phyloP scores from a whole-genome alignment of 2,888 invertebrate species.

The Lasioglossum calceatum region DNA sequence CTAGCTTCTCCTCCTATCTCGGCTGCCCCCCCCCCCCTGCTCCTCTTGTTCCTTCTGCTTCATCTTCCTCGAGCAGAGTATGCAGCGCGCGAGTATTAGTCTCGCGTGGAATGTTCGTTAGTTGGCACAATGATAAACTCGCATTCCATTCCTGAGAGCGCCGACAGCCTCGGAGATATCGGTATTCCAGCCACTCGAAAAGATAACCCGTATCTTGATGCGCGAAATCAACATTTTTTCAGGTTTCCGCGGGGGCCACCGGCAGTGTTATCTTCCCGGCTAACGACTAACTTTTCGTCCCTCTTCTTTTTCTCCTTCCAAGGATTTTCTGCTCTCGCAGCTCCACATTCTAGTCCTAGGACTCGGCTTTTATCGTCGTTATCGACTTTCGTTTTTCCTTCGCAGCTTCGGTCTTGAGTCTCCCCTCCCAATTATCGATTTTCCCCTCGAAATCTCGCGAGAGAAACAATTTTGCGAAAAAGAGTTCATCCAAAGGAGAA shows the following conservation, averaged over 20 bases:
- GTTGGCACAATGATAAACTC: constrained; percentile 73
- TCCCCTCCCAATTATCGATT: no score
- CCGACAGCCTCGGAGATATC: constrained; percentile 53
- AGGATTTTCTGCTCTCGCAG: not conserved
- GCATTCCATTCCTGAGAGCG: constrained; percentile 66
- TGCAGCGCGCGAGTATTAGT: constrained; percentile 27
- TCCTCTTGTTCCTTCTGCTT: not conserved
- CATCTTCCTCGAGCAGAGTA: not conserved
- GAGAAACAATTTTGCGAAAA: not conserved
- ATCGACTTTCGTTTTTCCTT: not conserved
- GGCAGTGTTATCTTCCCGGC: not conserved
- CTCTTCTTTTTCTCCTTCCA: not conserved
- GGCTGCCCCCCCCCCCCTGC: not conserved
- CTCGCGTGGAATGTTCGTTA: constrained; percentile 65
- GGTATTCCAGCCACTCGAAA: constrained; percentile 46
- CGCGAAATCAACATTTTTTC: constrained; percentile 28
- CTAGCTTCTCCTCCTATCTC: not conserved
- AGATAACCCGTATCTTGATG: constrained; percentile 63
- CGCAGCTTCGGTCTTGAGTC: no score
- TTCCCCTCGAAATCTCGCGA: no score
- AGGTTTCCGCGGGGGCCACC: not conserved
- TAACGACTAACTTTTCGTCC: not conserved
- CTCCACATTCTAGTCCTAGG: no score
- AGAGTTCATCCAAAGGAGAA: not conserved
- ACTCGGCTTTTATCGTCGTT: not conserved